These are phyloP conservation scores for Cosmia pyralina DNA, from an alignment of 2,888 invertebrate species.

Conservation along the genomic window DNA sequence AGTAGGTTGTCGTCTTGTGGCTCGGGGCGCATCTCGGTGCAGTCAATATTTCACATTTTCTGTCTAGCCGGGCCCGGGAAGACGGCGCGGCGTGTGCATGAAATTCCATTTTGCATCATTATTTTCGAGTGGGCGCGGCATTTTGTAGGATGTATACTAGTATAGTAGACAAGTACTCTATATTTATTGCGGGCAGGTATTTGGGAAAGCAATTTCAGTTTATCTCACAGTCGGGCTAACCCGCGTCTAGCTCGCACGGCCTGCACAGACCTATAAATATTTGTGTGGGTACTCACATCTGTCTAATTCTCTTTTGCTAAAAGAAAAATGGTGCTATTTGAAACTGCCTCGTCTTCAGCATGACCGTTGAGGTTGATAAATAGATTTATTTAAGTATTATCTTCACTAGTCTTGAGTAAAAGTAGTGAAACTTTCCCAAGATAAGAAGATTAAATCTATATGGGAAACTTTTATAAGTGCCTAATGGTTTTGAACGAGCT, in stretches of 20 bases:
- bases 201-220: constrained; percentile 68
- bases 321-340: constrained; percentile 32
- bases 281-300: constrained; percentile 18
- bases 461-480: constrained; percentile 5
- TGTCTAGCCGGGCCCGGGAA: constrained; percentile 58
- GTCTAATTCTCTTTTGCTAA: constrained; percentile 17
- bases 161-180: constrained; percentile 54
- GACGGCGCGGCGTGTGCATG: constrained; percentile 67
- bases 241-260: constrained; percentile 22
- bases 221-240: constrained; percentile 44
- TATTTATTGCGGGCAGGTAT: constrained; percentile 67
- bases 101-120: constrained; percentile 84
- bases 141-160: constrained; percentile 64
- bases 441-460: constrained; percentile 21
- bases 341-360: constrained; percentile 16
- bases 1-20: constrained; percentile 53
- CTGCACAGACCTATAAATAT: constrained; percentile 30
- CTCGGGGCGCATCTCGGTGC: constrained; percentile 56
- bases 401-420: constrained; percentile 10
- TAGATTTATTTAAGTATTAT: constrained; percentile 34
- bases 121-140: constrained; percentile 80
- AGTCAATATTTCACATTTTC: constrained; percentile 78
- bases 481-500: not conserved
- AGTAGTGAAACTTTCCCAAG: constrained; percentile 14
- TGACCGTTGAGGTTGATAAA: constrained; percentile 33